Evolutionary conservation across 1,140 invertebrate species (phyloP).

Genomic region (Trypoxylus dichotomus): DNA sequence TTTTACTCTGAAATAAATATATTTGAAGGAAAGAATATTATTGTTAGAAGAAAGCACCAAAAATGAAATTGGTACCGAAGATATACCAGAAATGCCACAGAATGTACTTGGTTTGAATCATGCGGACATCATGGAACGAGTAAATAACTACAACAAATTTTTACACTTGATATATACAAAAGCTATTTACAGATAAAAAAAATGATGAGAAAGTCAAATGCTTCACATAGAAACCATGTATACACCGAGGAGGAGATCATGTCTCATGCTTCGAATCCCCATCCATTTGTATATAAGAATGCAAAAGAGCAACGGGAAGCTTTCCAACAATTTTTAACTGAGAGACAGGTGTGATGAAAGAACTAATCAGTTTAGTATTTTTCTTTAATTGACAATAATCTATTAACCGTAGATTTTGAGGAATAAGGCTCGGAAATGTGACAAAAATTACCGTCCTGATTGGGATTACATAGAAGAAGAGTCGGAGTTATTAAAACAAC

Average conservation of each 20-base stretch:
- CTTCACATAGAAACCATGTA: slow-evolving; percentile 32
- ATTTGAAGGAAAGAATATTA: slow-evolving; percentile 43
- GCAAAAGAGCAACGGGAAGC: slow-evolving; percentile 40
- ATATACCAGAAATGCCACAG: slow-evolving; percentile 65
- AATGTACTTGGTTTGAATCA: slow-evolving; percentile 72
- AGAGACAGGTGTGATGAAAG: slow-evolving; percentile 38
- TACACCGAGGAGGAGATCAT: slow-evolving; percentile 5
- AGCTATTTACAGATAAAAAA: no score
- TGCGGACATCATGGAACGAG: slow-evolving; percentile 59
- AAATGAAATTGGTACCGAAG: slow-evolving; percentile 49
- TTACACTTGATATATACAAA: no score
- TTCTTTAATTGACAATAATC: slow-evolving; percentile 19
- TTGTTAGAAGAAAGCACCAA: slow-evolving; percentile 56
- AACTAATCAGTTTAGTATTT: slow-evolving; percentile 25
- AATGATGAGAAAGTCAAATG: slow-evolving; percentile 36
- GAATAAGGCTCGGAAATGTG: slow-evolving; percentile 32
- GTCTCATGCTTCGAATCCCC: slow-evolving; percentile 26
- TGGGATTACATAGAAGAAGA: slow-evolving; percentile 40
- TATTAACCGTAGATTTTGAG: slow-evolving; percentile 34
- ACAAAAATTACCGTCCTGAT: slow-evolving; percentile 44
- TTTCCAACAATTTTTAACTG: slow-evolving; percentile 42
- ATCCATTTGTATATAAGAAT: slow-evolving; percentile 36
- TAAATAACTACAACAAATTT: slow-evolving; percentile 37
- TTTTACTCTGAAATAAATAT: not conserved
- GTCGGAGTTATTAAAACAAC: slow-evolving; percentile 23